Percentiles rank a stretch among this genome's conserved stretches.
Conservation (phyloP, 2,113 vertebrate genomes). For the Syngnathus floridae region DNA sequence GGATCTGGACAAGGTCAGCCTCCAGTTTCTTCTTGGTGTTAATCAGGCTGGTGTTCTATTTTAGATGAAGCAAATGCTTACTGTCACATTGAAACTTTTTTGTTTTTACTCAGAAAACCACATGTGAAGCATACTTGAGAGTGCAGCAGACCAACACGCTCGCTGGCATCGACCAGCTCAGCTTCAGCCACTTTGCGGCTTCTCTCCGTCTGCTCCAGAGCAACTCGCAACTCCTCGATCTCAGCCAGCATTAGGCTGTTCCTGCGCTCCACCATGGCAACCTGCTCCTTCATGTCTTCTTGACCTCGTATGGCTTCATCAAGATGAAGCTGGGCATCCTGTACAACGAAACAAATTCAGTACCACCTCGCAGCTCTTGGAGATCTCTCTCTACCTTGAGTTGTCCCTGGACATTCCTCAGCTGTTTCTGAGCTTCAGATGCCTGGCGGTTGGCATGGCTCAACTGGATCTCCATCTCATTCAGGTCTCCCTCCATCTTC, state of each 20-base stretch:
- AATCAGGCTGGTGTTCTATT: constrained; percentile 77
- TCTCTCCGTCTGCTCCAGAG: constrained; percentile 83
- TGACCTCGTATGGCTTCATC: constrained; percentile 78
- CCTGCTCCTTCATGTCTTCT: constrained; percentile 82
- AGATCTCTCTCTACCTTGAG: constrained; percentile 63
- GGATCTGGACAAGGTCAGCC: constrained; percentile 75
- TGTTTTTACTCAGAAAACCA: neutral
- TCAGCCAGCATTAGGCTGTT: constrained; percentile 80
- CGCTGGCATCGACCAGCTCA: constrained; percentile 79
- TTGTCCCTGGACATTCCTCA: constrained; percentile 68
- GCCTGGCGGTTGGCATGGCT: constrained; percentile 74
- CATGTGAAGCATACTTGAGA: constrained; percentile 66
- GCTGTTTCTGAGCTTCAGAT: constrained; percentile 73
- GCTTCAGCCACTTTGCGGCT: constrained; percentile 82
- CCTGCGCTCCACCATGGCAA: constrained; percentile 83
- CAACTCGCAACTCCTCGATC: constrained; percentile 80
- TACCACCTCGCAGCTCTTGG: neutral
- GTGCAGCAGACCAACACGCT: constrained; percentile 77
- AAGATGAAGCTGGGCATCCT: constrained; percentile 83
- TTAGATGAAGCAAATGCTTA: neutral
- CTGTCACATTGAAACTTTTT: neutral
- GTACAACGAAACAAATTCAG: neutral
- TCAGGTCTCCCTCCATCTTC: constrained; percentile 74
- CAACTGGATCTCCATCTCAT: constrained; percentile 73
- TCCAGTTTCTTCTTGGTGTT: constrained; percentile 82